phyloP scores from a whole-genome alignment of 1,140 invertebrate genomes.

The honey bee (Apis mellifera) region Amel_HAv3.1 CM009945.2:1698501-1699000 shows the following conservation, averaged over 20 bases:
- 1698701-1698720: neutral
- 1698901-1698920: conserved; percentile 38
- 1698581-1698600: neutral
- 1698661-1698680: neutral
- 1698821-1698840: conserved; percentile 16
- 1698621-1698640: neutral
- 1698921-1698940: conserved; percentile 43
- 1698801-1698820: conserved; percentile 25
- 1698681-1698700: neutral
- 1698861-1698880: conserved; percentile 33
- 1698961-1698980: conserved; percentile 1
- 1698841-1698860: neutral
- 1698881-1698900: conserved; percentile 20
- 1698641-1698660: neutral
- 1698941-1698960: neutral
- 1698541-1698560: conserved; percentile 1
- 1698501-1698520: neutral
- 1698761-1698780: neutral
- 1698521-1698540: neutral
- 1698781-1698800: neutral
- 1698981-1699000: conserved; percentile 23
- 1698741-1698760: too few species aligned
- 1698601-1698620: neutral
- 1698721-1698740: neutral
- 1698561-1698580: neutral